Percentiles rank a stretch among this genome's conserved stretches.
phyloP scores from a whole-genome alignment of 2,797 vertebrate species.

The Hafferia zeledoni region DNA sequence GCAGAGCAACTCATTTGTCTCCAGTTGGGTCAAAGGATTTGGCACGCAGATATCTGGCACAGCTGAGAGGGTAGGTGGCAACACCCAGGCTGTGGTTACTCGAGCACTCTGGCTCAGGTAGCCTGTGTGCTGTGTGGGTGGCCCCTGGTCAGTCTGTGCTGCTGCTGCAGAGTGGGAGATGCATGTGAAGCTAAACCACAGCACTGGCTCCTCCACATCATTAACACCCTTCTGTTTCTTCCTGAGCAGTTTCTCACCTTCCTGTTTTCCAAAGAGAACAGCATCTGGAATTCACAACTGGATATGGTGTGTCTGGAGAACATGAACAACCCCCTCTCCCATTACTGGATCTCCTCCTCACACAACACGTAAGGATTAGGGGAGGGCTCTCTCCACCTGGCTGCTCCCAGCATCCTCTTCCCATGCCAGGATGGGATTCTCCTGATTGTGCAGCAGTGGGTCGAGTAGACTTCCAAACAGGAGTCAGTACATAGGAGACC shows the following conservation, averaged over 20 bases:
- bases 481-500: not conserved
- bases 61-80: not conserved
- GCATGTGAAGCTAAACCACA: not conserved
- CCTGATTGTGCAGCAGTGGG: not conserved
- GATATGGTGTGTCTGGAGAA: conserved; percentile 89
- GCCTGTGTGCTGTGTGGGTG: not conserved
- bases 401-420: not conserved
- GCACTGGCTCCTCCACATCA: not conserved
- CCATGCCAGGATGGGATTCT: not conserved
- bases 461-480: not conserved
- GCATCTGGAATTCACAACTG: conserved; percentile 89
- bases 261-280: conserved; percentile 99
- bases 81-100: not conserved
- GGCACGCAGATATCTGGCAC: not conserved
- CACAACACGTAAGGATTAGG: conserved; percentile 93
- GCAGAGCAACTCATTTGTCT: not conserved
- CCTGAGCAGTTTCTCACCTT: conserved; percentile 90
- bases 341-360: conserved; percentile 99
- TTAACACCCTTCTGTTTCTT: conserved; percentile 38
- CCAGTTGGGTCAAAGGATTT: not conserved
- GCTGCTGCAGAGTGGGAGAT: not conserved
- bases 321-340: conserved; percentile 96
- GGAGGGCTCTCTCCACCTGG: not conserved
- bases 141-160: not conserved
- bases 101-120: not conserved